phyloP scores from a whole-genome alignment of 2,113 vertebrate species.

The Nicator chloris region DNA sequence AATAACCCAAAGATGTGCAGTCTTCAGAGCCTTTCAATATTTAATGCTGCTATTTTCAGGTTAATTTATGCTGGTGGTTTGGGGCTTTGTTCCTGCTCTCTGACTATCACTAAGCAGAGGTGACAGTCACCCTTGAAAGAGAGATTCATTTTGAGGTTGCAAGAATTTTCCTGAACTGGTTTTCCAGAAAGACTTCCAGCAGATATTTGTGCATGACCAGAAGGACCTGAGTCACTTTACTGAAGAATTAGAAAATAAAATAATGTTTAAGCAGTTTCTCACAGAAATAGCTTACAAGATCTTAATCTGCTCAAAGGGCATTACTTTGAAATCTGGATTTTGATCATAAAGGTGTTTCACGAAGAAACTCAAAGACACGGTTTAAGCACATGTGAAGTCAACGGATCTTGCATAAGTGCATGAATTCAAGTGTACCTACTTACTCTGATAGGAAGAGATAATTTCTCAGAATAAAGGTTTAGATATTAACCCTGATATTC shows the following conservation, averaged over 20 bases:
- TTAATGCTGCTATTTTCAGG: conserved; percentile 61
- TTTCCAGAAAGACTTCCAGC: conserved; percentile 1
- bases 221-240: conserved; percentile 18
- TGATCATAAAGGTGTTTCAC: background rate
- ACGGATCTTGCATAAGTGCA: background rate
- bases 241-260: conserved; percentile 20
- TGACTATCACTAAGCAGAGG: conserved; percentile 56
- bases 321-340: background rate
- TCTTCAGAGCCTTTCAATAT: conserved; percentile 57
- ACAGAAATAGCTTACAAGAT: background rate
- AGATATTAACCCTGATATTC: background rate
- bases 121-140: background rate
- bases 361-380: background rate
- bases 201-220: conserved; percentile 33
- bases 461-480: background rate
- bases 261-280: background rate
- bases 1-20: conserved; percentile 39
- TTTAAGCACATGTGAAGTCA: background rate
- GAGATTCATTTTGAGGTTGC: conserved; percentile 17
- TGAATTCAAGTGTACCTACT: background rate
- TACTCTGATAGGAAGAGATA: background rate
- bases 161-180: conserved; percentile 49
- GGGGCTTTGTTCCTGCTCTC: background rate
- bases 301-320: background rate
- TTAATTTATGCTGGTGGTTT: conserved; percentile 28